Evolutionary conservation across 35 echinoderm and acorn worm genomes (phyloP), one percentile per base, ranked within the genome.

Genomic region (Heliocidaris erythrogramma): DNA sequence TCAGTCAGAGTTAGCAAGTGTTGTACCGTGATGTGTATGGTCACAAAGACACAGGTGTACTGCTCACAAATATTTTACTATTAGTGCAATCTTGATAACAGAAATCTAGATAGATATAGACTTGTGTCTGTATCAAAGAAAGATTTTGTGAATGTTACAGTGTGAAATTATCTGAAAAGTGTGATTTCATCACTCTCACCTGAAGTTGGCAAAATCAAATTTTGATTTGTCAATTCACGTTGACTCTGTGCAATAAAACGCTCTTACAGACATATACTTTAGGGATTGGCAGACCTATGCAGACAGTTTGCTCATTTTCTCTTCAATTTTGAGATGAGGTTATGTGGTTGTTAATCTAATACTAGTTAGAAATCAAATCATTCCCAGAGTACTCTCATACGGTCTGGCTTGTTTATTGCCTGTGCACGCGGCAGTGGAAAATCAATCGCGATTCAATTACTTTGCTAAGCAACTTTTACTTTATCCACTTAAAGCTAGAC

Each of bases 391-490:
- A 69, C 14, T 18, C 60, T 69, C 60, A 18, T 69, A 69, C 24
- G 60, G 60, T 69, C 24, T 69, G 60, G 17, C 4, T 27, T 69
- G 60, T 21, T 69, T 69, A 69, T 69, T 69, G 60, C 60, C 60
- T 69, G 60, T 18, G 47, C 86, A 88, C 86, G 47, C 86, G 47
- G 86, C 86, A 32, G 30, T 13, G 30, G 47, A 88, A 88, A 88
- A 88, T 88, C 86, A 88, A 88, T 88, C 30, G 10, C 30, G 9
- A 88, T 88, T 88, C 30, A 88, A 88, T 88, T 88, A 88, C 47
- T 48, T 31, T 88, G 86, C 31, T 88, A 88, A 88, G 86, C 86
- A 88, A 88, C 10, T 88, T 88, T 48, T 48, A 88, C 86, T 88
- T 32, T 88, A 88, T 88, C 86, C 31, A 88, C 47, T 88, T 88